These are phyloP conservation scores for Periparus ater DNA, from an alignment of 2,797 vertebrate genomes.

Conservation along the genomic window DNA sequence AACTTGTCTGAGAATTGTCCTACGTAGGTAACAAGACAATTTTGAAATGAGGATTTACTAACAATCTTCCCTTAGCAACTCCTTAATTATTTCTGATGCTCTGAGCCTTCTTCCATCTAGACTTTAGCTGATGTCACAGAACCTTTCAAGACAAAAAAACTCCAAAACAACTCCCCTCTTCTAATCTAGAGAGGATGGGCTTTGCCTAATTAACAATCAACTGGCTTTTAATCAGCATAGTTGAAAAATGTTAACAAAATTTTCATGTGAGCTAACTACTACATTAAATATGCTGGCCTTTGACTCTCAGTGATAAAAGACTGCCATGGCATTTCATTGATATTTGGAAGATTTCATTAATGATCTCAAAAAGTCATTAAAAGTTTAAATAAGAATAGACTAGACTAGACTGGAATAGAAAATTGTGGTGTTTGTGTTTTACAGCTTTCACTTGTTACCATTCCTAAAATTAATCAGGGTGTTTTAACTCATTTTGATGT, in stretches of 20 bases:
- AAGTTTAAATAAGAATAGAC: background rate
- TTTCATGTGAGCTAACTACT: background rate
- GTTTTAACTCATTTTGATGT: background rate
- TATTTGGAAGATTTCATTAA: background rate
- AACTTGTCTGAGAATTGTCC: background rate
- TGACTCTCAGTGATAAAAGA: background rate
- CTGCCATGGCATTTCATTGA: background rate
- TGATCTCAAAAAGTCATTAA: background rate
- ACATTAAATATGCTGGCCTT: background rate
- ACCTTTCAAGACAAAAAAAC: background rate
- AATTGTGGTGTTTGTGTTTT: background rate
- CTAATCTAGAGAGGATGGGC: background rate
- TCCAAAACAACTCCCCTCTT: fast-evolving
- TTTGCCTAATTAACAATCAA: background rate
- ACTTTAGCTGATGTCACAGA: background rate
- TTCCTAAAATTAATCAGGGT: background rate
- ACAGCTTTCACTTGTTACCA: background rate
- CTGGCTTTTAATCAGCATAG: background rate
- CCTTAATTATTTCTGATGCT: background rate
- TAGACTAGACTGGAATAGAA: background rate
- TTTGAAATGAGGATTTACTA: background rate
- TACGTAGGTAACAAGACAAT: background rate
- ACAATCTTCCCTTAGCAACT: background rate
- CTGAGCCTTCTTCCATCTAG: background rate
- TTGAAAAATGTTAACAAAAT: background rate